Evolutionary conservation across 2,888 invertebrate genomes (phyloP).

Genomic region (Trypoxylon attenuatum): DNA sequence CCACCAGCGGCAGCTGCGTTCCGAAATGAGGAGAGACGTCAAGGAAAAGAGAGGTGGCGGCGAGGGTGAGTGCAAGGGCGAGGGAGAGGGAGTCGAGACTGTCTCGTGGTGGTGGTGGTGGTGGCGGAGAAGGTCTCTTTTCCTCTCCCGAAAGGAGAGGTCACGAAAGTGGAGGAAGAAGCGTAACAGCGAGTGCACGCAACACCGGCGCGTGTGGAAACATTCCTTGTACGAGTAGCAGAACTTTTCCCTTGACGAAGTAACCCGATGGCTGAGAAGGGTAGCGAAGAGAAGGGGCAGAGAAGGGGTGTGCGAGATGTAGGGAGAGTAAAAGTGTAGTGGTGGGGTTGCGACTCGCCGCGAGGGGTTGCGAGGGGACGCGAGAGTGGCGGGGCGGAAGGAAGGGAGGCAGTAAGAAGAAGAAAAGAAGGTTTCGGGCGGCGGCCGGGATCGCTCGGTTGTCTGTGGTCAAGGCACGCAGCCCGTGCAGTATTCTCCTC

Average conservation of each 20-base stretch:
- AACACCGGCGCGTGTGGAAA: slow-evolving; percentile 62
- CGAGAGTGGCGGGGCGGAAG: slow-evolving; percentile 5
- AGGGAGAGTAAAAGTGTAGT: slow-evolving; percentile 23
- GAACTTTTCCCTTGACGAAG: slow-evolving; percentile 52
- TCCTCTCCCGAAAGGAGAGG: slow-evolving; percentile 39
- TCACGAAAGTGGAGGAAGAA: slow-evolving; percentile 55
- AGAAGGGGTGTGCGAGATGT: background rate
- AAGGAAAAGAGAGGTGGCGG: slow-evolving; percentile 30
- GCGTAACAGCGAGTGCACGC: slow-evolving; percentile 61
- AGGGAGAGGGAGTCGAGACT: slow-evolving; percentile 31
- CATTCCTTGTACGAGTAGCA: slow-evolving; percentile 57
- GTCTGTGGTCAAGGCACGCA: slow-evolving; percentile 72
- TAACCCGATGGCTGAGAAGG: slow-evolving; percentile 42
- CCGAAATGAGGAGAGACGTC: slow-evolving; percentile 47
- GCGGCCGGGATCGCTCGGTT: slow-evolving; percentile 68
- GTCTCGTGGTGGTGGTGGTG: slow-evolving; percentile 22
- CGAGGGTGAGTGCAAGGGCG: slow-evolving; percentile 31
- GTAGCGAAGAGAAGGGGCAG: slow-evolving; percentile 9
- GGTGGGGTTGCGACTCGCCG: slow-evolving; percentile 37
- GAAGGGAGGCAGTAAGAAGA: slow-evolving; percentile 48
- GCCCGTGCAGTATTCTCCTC: slow-evolving; percentile 61
- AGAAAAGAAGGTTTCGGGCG: slow-evolving; percentile 68
- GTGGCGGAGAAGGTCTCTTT: slow-evolving; percentile 17
- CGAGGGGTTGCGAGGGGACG: slow-evolving; percentile 32
- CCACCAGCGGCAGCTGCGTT: slow-evolving; percentile 56